Evolutionary conservation across 2,113 vertebrate species (phyloP), one percentile per base, ranked within the genome.

Genomic region (Coptodon bakossiorum): DNA sequence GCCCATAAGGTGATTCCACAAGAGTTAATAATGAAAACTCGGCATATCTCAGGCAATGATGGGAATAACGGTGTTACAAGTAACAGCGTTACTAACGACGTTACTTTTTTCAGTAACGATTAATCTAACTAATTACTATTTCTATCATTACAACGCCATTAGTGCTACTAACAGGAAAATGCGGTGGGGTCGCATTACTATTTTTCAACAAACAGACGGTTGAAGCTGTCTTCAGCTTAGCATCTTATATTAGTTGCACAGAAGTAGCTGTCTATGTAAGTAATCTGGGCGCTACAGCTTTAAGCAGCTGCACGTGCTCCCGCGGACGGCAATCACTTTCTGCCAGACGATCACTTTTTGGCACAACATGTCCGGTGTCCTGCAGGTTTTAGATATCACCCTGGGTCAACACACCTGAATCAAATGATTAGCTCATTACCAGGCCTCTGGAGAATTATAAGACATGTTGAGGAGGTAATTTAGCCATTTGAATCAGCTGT

Each of bases 141-240:
- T n/a, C 17, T 52, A 52, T 52, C 0, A 4, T 52, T 52, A 52
- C 50, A 52, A n/a, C 50, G 5, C 50, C 17, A 5, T 52, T 52
- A 52, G 8, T n/a, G 50, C n/a, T 52, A 52, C 17, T n/a, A 52
- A 52, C 17, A n/a, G 8, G 8, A 52, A 52, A 52, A 52, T 9
- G n/a, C 0, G 0, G 17, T 52, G 50, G 3, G 2, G 17, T 52
- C 50, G 2, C 5, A 3, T n/a, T 52, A n/a, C 50, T 52, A 52
- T 52, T n/a, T n/a, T 52, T 52, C 50, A 52, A 5, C 50, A 52
- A 52, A 52, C 17, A n/a, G 50, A 52, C 8, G 8, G 3, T 52
- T 52, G 50, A 52, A n/a, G 50, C 50, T 52, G 50, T 52, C 50
- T 52, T 52, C 17, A 52, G 50, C 17, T 52, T 52, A 52, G 50